Evolutionary conservation across 2,113 vertebrate genomes (phyloP), one percentile per base, ranked within the genome.

Genomic region (Picathartes gymnocephalus): DNA sequence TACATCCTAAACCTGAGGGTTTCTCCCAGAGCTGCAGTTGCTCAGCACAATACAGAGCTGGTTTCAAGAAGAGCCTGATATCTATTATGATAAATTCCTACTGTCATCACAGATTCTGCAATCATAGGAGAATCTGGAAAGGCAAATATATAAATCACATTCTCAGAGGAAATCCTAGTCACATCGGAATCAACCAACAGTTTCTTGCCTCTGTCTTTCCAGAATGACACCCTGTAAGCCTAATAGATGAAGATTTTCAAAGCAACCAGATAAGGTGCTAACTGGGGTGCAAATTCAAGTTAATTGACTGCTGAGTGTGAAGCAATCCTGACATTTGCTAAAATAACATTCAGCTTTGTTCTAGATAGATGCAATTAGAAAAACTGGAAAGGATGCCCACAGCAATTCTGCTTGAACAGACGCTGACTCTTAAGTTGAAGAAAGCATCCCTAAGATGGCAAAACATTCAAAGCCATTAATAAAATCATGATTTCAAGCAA

Each of bases 141-240:
- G 54, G 13, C 61, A 48, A 47, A 58, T 25, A 35, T 30, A 39
- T 50, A 73, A 88, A 28, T 40, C 54, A 28, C 70, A 11, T 72
- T 82, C 83, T 42, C 25, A 3, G 47, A 92, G 33, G 51, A 51
- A 83, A 16, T 44, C 39, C 40, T 33, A 14, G 40, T 39, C 61
- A 11, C 9, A 4, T 20, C 1, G 0, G 61, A 56, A n/a, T 57
- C 6, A 1, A 51, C 6, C 2, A 8, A 35, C 2, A 0, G 3
- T 19, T 72, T 69, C 66, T 65, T 42, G 33, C 68, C 30, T 68
- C 78, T 79, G 30, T 24, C 61, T 57, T 48, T 54, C 28, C 19
- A 19, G 71, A 76, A 31, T 3, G 3, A 23, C 62, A 51, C 53
- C 28, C 7, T 53, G 9, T 47, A 35, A 61, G 2, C 24, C 39